Conservation (phyloP, 2,888 invertebrate genomes). For the Trichacis sp. region DNA sequence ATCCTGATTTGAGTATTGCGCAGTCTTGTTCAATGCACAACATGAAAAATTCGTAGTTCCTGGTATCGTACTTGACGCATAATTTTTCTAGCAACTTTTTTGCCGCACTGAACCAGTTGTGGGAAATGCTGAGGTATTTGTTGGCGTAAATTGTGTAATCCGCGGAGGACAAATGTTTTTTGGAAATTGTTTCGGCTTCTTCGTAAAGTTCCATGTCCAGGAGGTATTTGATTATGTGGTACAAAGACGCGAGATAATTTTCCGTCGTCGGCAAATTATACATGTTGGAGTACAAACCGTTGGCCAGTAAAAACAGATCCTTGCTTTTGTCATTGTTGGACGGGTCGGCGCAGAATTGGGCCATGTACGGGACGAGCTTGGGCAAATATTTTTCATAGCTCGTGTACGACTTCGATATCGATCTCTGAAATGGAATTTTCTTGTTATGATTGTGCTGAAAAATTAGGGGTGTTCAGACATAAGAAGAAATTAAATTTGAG, state of each 20-base stretch:
- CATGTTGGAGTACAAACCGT: slow-evolving; percentile 44
- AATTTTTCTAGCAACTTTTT: slow-evolving; percentile 11
- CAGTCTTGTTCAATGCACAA: slow-evolving; percentile 42
- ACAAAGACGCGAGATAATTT: slow-evolving; percentile 54
- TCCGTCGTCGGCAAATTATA: slow-evolving; percentile 39
- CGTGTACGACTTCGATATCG: not conserved
- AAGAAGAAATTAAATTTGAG: too few species aligned
- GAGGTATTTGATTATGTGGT: slow-evolving; percentile 53
- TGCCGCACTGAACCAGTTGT: slow-evolving; percentile 46
- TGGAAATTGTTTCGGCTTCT: slow-evolving; percentile 50
- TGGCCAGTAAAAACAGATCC: slow-evolving; percentile 46
- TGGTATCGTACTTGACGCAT: slow-evolving; percentile 1
- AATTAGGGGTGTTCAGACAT: too few species aligned
- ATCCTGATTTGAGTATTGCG: slow-evolving; percentile 21
- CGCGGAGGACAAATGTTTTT: slow-evolving; percentile 32
- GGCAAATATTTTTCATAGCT: slow-evolving; percentile 16
- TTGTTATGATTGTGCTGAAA: too few species aligned
- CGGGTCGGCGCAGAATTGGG: slow-evolving; percentile 4
- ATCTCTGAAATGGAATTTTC: not conserved
- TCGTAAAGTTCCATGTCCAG: slow-evolving; percentile 45
- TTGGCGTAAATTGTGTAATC: slow-evolving; percentile 5
- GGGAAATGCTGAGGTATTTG: slow-evolving; percentile 37
- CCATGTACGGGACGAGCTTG: slow-evolving; percentile 5
- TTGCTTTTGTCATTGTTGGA: slow-evolving; percentile 23
- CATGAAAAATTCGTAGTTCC: slow-evolving; percentile 17